phyloP scores from a whole-genome alignment of 2,888 invertebrate genomes.

The Coenonympha glycerion region DNA sequence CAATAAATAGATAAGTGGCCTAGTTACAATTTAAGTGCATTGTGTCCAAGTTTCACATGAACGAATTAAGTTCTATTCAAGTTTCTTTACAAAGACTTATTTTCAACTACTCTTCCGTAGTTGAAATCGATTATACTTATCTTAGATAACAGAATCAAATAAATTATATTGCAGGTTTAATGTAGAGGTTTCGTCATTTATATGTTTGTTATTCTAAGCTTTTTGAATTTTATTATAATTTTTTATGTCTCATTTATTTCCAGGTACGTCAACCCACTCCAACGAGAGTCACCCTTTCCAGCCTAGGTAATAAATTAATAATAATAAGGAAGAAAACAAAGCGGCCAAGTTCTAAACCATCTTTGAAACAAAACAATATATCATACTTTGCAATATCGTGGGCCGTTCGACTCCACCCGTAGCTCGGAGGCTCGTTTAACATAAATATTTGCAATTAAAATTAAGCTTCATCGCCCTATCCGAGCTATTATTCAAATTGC shows the following conservation, averaged over 20 bases:
- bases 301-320: constrained; percentile 7
- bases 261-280: constrained; percentile 18
- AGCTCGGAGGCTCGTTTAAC: constrained; percentile 65
- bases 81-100: too few relatives aligned
- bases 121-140: too few relatives aligned
- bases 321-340: constrained; percentile 12
- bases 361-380: constrained; percentile 47
- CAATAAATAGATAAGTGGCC: too few relatives aligned
- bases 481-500: constrained; percentile 73
- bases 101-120: too few relatives aligned
- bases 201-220: too few relatives aligned
- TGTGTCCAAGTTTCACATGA: too few relatives aligned
- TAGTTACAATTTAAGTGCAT: too few relatives aligned
- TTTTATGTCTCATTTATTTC: constrained; percentile 10
- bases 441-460: constrained; percentile 77
- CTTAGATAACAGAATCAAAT: too few relatives aligned
- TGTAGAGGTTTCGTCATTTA: too few relatives aligned
- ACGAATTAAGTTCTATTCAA: too few relatives aligned
- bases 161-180: too few relatives aligned
- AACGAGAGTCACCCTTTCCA: too few relatives aligned
- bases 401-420: constrained; percentile 34
- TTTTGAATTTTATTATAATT: not conserved
- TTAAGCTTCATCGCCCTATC: constrained; percentile 69
- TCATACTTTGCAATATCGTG: constrained; percentile 61
- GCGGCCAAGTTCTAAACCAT: constrained; percentile 14